phyloP scores from a whole-genome alignment of 1,140 invertebrate species.

The Helicoverpa zea region DNA sequence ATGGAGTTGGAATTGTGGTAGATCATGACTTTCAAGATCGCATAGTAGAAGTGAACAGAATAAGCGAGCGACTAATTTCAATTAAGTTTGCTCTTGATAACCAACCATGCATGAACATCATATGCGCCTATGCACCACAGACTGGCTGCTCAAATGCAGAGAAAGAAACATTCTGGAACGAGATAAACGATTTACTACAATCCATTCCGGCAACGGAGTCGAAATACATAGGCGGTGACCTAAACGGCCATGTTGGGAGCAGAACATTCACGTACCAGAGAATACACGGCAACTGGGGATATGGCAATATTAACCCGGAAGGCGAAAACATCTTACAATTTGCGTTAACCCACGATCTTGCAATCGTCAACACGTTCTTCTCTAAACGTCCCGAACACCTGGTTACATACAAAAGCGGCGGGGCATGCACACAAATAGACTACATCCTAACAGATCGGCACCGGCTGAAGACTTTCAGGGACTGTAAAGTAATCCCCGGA shows the following conservation, averaged over 20 bases:
- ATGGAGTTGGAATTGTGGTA: background rate
- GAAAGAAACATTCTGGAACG: background rate
- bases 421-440: conserved; percentile 6
- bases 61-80: background rate
- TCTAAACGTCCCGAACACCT: background rate
- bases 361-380: conserved; percentile 11
- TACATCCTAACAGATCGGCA: background rate
- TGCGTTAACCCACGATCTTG: background rate
- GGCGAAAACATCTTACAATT: background rate
- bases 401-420: background rate
- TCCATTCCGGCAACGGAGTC: background rate
- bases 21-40: background rate
- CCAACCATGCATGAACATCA: background rate
- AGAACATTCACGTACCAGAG: background rate
- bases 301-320: background rate
- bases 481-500: conserved; percentile 16
- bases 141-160: background rate
- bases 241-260: background rate
- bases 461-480: background rate
- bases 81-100: background rate
- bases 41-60: background rate
- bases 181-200: background rate
- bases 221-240: background rate
- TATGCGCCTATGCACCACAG: conserved; percentile 1
- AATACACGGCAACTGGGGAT: background rate